These are phyloP conservation scores for Anodontia alba DNA, from an alignment of 2,888 invertebrate species.

Conservation along the genomic window DNA sequence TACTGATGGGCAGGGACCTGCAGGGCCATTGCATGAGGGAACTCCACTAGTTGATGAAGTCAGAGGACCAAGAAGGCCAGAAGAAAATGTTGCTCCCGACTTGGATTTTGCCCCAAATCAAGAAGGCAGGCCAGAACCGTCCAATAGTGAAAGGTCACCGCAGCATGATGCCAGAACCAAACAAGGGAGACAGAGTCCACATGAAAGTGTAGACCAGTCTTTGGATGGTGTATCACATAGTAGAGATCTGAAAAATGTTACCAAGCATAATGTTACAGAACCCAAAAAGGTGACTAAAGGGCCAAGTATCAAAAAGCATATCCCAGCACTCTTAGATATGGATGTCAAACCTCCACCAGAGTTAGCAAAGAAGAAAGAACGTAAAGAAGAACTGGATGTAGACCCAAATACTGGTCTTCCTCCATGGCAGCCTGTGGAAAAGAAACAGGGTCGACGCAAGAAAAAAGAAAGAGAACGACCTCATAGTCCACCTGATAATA, in stretches of 20 bases:
- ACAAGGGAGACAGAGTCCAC: too few relatives aligned
- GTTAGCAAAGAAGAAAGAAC: background rate
- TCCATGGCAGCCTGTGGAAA: constrained; percentile 34
- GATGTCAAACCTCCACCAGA: background rate
- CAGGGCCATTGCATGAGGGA: background rate
- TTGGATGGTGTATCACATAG: too few relatives aligned
- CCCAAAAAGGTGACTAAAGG: background rate
- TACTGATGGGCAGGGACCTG: background rate
- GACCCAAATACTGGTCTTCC: constrained; percentile 36
- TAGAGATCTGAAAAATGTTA: too few relatives aligned
- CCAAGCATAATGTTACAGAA: background rate
- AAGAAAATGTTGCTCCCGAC: background rate
- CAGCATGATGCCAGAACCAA: too few relatives aligned
- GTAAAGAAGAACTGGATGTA: background rate
- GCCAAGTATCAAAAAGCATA: background rate
- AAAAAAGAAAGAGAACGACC: background rate
- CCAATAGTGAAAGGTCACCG: too few relatives aligned
- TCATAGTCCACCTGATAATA: background rate
- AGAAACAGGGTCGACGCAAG: background rate
- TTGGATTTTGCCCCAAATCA: too few relatives aligned
- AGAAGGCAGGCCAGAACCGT: too few relatives aligned
- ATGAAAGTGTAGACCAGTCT: too few relatives aligned
- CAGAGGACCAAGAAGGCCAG: background rate
- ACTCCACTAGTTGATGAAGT: background rate
- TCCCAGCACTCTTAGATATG: background rate